phyloP scores from a whole-genome alignment of 2,113 vertebrate species.

The Melospiza melodia region DNA sequence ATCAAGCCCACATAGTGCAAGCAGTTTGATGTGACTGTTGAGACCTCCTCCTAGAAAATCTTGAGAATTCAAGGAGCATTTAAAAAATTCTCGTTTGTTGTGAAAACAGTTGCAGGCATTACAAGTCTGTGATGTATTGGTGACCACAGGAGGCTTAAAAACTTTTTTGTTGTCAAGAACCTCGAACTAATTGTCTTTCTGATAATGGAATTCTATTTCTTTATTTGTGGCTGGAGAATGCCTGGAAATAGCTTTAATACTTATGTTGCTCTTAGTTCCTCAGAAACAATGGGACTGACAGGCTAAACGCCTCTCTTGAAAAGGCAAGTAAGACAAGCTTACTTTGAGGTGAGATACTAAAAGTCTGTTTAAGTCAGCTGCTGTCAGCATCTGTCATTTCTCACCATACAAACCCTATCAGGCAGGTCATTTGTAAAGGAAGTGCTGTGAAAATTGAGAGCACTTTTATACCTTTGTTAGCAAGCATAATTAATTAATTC shows the following conservation, averaged over 20 bases:
- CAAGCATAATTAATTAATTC: not conserved
- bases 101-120: fast-evolving
- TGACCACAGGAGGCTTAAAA: not conserved
- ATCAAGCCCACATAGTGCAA: not conserved
- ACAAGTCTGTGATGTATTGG: not conserved
- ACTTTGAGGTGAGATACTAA: not conserved
- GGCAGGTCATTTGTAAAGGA: not conserved
- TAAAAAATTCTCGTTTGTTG: not conserved
- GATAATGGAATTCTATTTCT: not conserved
- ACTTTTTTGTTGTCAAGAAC: not conserved
- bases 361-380: not conserved
- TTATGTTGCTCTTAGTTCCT: not conserved
- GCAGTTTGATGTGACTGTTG: not conserved
- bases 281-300: not conserved
- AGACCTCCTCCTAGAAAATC: not conserved
- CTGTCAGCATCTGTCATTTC: not conserved
- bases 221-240: not conserved
- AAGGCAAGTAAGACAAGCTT: not conserved
- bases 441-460: not conserved
- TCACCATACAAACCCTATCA: not conserved
- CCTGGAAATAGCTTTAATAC: not conserved
- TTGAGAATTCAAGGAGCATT: not conserved
- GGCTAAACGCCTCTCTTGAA: not conserved
- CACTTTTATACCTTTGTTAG: not conserved
- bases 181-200: not conserved